Conservation (phyloP, 1,140 invertebrate species). For the Drosophila triauraria region DNA sequence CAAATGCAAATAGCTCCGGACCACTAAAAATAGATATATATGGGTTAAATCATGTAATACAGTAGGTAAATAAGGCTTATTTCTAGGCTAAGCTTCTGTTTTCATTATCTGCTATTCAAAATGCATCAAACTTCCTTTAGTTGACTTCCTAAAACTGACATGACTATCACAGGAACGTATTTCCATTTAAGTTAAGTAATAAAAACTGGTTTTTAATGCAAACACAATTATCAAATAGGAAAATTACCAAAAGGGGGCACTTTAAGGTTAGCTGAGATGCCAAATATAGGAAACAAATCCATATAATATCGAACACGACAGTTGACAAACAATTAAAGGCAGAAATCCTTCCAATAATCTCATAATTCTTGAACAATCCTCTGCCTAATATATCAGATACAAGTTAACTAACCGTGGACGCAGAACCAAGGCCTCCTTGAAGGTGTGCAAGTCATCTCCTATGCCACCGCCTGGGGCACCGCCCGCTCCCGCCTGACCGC, state of each 20-base stretch:
- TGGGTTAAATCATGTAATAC: neutral
- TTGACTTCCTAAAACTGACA: neutral
- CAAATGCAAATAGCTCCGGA: constrained; percentile 91
- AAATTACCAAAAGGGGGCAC: neutral
- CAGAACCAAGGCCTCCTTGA: constrained; percentile 90
- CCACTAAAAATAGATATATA: constrained; percentile 59
- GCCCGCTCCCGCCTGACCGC: constrained; percentile 35
- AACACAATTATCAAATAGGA: neutral
- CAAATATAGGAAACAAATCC: neutral
- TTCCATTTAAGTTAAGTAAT: neutral
- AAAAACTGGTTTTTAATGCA: neutral
- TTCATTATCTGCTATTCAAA: too few species aligned
- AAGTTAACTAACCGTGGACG: constrained; percentile 85
- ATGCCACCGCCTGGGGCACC: constrained; percentile 25
- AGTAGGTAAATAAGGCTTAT: neutral
- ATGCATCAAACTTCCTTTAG: too few species aligned
- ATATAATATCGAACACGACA: too few species aligned
- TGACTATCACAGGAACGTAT: neutral
- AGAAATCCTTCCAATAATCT: too few species aligned
- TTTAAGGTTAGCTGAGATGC: neutral
- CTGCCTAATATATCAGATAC: too few species aligned
- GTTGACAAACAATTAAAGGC: too few species aligned
- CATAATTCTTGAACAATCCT: too few species aligned
- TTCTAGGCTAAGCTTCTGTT: too few species aligned
- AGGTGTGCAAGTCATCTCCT: constrained; percentile 89